Evolutionary conservation across 2,888 invertebrate species (phyloP).

Genomic region (Spatulosminthurus flaviceps): DNA sequence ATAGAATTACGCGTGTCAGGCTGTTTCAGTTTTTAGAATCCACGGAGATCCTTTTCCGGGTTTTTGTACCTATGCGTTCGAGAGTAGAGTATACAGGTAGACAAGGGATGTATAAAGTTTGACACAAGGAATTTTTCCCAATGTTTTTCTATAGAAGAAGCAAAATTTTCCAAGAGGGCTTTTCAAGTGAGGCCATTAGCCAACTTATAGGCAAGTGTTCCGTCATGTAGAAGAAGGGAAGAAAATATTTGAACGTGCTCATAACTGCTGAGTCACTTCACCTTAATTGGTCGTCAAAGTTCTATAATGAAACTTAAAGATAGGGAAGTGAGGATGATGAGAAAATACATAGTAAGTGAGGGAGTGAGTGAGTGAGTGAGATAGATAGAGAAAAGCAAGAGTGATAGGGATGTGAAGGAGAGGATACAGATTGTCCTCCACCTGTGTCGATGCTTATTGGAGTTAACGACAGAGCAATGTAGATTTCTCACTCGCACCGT

Average conservation of each 20-base stretch:
- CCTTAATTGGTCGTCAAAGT: slow-evolving; percentile 41
- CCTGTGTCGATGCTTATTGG: slow-evolving; percentile 37
- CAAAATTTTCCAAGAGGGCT: background rate
- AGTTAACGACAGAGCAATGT: slow-evolving; percentile 36
- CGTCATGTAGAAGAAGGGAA: background rate
- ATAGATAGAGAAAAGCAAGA: background rate
- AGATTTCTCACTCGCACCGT: background rate
- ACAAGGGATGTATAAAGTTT: no score
- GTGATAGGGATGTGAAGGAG: background rate
- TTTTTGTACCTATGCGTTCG: background rate
- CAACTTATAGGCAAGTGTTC: background rate
- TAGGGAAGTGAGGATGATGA: background rate
- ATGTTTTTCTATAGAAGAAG: background rate
- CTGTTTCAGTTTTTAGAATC: background rate
- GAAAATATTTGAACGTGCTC: slow-evolving; percentile 9
- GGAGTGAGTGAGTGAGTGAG: background rate
- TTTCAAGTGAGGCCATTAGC: slow-evolving; percentile 1
- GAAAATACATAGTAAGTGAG: background rate
- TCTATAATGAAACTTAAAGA: slow-evolving; percentile 11
- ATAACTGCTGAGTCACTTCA: slow-evolving; percentile 37
- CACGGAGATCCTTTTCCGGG: background rate
- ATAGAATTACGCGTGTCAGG: background rate
- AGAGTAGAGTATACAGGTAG: background rate
- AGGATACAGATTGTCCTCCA: slow-evolving; percentile 15
- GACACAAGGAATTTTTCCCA: no score